Conservation (phyloP, 2,113 vertebrate species). For the Aix galericulata region DNA sequence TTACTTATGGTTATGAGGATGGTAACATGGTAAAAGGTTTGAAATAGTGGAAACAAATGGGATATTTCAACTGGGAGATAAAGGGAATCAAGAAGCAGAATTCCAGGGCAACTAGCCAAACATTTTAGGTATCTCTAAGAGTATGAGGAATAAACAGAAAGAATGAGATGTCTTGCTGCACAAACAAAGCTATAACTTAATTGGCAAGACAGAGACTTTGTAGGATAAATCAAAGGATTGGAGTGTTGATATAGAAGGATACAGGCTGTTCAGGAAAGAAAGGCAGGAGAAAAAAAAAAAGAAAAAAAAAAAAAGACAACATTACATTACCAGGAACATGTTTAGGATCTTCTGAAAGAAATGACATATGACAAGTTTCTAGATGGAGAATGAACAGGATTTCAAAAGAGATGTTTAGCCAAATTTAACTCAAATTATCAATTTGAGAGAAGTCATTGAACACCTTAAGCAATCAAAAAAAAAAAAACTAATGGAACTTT, state of each 20-base stretch:
- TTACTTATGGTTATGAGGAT: neutral
- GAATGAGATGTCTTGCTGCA: constrained; percentile 27
- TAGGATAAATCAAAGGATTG: constrained; percentile 39
- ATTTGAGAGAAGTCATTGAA: neutral
- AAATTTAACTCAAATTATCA: neutral
- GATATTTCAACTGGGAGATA: neutral
- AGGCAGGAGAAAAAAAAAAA: neutral
- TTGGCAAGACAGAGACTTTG: neutral
- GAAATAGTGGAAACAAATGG: neutral
- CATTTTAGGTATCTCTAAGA: constrained; percentile 28
- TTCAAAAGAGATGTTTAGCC: neutral
- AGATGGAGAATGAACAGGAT: neutral
- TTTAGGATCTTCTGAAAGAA: neutral
- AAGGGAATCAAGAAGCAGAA: neutral
- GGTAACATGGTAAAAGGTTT: neutral
- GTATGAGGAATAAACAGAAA: constrained; percentile 53
- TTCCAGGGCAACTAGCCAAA: constrained; percentile 34
- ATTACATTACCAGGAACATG: neutral
- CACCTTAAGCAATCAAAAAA: neutral
- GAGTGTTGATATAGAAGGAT: neutral
- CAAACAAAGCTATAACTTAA: constrained; percentile 59
- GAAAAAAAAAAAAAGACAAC: neutral
- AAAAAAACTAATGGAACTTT: too few relatives aligned
- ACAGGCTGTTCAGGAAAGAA: constrained; percentile 48
- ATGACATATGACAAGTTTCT: neutral